These are phyloP conservation scores for Pangasius djambal DNA, from an alignment of 2,797 vertebrate species.

Conservation along the genomic window DNA sequence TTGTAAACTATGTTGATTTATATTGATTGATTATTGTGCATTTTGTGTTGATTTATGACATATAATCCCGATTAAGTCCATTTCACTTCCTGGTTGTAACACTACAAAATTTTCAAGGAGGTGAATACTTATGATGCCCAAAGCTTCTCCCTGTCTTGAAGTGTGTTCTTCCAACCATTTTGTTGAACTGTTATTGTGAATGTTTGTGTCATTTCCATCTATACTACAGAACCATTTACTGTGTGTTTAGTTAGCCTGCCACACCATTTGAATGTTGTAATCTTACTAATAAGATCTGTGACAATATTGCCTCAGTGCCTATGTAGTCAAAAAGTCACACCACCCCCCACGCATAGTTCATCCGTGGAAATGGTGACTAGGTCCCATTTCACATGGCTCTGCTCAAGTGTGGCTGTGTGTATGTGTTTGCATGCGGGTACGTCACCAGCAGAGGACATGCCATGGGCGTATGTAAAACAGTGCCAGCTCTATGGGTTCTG, in stretches of 20 bases:
- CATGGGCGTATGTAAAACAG: constrained; percentile 63
- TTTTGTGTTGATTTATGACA: background rate
- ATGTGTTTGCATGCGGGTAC: constrained; percentile 22
- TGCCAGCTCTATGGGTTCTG: constrained; percentile 59
- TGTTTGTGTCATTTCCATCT: constrained; percentile 12
- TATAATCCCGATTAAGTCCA: background rate
- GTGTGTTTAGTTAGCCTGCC: constrained; percentile 28
- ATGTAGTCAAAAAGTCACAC: constrained; percentile 1
- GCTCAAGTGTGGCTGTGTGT: background rate
- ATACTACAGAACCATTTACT: constrained; percentile 39
- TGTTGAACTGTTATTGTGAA: constrained; percentile 8
- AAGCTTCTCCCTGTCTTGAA: background rate
- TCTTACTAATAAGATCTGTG: constrained; percentile 56
- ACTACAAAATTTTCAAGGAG: background rate
- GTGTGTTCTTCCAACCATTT: constrained; percentile 5
- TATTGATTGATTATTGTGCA: background rate
- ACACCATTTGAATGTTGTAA: constrained; percentile 41
- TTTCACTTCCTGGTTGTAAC: background rate
- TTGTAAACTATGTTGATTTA: background rate
- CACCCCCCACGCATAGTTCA: background rate
- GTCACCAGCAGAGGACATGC: constrained; percentile 61
- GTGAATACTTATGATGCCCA: background rate
- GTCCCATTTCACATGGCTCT: constrained; percentile 14
- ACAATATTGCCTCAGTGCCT: constrained; percentile 66
- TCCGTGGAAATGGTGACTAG: constrained; percentile 19